Evolutionary conservation across 2,888 invertebrate genomes (phyloP), one percentile per base, ranked within the genome.

Genomic region (Agriopis marginaria): DNA sequence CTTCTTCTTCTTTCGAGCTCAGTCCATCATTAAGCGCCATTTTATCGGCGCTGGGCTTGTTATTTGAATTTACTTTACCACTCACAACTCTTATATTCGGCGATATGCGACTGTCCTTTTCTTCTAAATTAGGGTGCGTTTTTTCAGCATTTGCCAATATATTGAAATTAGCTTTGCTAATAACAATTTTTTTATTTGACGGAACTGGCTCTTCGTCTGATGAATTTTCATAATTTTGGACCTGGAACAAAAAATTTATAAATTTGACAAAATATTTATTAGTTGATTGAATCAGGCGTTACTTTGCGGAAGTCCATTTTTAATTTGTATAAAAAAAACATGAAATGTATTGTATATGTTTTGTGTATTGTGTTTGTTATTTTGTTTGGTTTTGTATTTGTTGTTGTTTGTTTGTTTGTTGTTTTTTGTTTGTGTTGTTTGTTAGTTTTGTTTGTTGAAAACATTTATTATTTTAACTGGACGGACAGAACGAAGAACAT

Each of bases 161-260:
- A 50, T 12, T 11, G 4, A 6, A 7, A 23, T 50, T 40, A 11
- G 50, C 10, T 51, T 61, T 61, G 39, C 42, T 51, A 7, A 61
- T 51, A 42, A 61, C 9, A 9, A 61, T 51, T 7, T 11, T 17
- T 42, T 42, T 42, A 49, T 42, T 42, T 11, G 50, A 51, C 7
- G 50, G 11, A 8, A 42, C 11, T 17, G 61, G 12, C 17, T 62
- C 59, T n/a, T 53, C 55, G 9, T 56, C 54, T 4, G 66, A 53
- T 1, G 51, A 62, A 17, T 73, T 58, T 10, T 72, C 73, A 32
- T 71, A 74, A 0, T 72, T 73, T 58, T 81, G 53, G 6, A 83
- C 72, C 82, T 84, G 76, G 47, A 79, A 74, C 8, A 10, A 65
- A n/a, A n/a, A n/a, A n/a, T n/a, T n/a, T 56, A 56, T 58, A 6